Conservation (phyloP, 2,888 invertebrate genomes). For the Rotaria sp. region DNA sequence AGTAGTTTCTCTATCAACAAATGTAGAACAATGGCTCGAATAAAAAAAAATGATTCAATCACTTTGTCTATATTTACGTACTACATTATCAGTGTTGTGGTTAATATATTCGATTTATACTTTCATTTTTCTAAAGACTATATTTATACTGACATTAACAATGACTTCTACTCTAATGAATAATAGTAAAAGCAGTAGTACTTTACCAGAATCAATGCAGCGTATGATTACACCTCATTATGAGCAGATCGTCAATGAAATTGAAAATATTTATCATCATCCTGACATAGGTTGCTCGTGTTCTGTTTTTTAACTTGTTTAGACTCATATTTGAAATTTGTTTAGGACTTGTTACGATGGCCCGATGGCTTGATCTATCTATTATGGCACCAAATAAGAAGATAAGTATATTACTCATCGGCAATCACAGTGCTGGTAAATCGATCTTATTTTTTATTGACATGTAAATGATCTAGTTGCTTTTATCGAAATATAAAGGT, state of each 20-base stretch:
- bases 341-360: conserved; percentile 58
- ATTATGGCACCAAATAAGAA: conserved; percentile 59
- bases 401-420: conserved; percentile 60
- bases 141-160: background rate
- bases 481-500: conserved; percentile 43
- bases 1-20: background rate
- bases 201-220: conserved; percentile 1
- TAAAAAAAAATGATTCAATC: background rate
- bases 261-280: background rate
- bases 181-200: background rate
- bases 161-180: background rate
- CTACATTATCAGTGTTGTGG: background rate
- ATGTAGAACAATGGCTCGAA: background rate
- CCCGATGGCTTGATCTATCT: conserved; percentile 54
- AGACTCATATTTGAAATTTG: background rate
- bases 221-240: conserved; percentile 25
- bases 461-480: conserved; percentile 61
- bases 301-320: background rate
- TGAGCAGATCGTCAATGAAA: conserved; percentile 26
- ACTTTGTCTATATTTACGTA: background rate
- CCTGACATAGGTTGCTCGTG: background rate
- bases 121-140: background rate
- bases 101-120: background rate
- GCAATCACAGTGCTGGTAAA: conserved; percentile 62
- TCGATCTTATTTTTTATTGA: conserved; percentile 62